Conservation (phyloP, 2,888 invertebrate genomes). For the Stenotaenia linearis region DNA sequence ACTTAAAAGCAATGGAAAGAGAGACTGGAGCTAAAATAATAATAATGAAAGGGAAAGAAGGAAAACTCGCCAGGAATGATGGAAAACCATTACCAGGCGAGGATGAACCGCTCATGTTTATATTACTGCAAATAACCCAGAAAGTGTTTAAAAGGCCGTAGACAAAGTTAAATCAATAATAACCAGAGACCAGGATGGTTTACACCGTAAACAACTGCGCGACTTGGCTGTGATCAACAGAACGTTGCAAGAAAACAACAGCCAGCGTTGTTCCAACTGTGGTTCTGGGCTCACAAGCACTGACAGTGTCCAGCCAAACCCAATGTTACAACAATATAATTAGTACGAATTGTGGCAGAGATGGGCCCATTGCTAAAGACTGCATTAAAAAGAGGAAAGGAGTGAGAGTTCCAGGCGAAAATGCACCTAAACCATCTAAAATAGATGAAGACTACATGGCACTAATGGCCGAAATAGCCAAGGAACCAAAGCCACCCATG, state of each 20-base stretch:
- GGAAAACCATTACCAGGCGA: constrained; percentile 98
- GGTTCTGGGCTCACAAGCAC: constrained; percentile 88
- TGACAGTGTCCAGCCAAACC: constrained; percentile 94
- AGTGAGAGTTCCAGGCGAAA: constrained; percentile 59
- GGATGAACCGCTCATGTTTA: constrained; percentile 99
- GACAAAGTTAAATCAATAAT: constrained; percentile 55
- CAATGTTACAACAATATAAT: constrained; percentile 92
- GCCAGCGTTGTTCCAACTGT: constrained; percentile 83
- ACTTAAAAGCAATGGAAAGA: constrained; percentile 67
- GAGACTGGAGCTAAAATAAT: constrained; percentile 92
- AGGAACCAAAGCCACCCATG: no score
- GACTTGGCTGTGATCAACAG: constrained; percentile 94
- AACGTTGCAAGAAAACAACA: constrained; percentile 93
- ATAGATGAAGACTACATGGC: constrained; percentile 99
- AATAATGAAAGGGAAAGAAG: constrained; percentile 99
- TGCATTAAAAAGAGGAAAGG: no score
- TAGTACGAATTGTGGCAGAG: constrained; percentile 94
- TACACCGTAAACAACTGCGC: no score
- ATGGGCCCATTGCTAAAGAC: constrained; percentile 95
- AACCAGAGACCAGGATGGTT: constrained; percentile 90
- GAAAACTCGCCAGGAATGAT: constrained; percentile 92
- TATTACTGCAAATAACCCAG: constrained; percentile 94
- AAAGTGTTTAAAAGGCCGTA: constrained; percentile 93
- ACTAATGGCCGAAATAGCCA: constrained; percentile 98
- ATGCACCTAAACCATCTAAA: no score